Evolutionary conservation across 2,888 invertebrate genomes (phyloP), one percentile per base, ranked within the genome.

Genomic region (Bruchidius siliquastri): DNA sequence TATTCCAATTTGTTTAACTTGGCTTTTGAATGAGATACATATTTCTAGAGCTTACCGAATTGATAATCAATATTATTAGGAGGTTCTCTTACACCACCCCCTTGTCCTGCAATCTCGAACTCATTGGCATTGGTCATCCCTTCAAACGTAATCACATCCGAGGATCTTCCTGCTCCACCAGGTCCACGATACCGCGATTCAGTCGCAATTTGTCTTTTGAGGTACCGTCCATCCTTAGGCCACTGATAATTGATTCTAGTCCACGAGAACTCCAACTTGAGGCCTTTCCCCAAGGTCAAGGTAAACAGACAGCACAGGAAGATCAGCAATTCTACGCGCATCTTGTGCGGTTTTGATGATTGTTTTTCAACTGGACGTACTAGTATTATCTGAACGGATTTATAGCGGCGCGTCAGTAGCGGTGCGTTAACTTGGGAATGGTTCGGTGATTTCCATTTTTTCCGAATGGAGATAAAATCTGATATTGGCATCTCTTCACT

Each of bases 261-360:
- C 86, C 86, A 86, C 0, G 85, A 83, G 76, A 86, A 86, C 77
- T 85, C 85, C 79, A 86, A 85, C 26, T 80, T 82, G 68, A 68
- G 68, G 18, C 68, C 68, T 68, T 22, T 21, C 6, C 20, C 10
- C 20, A 20, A 49, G 49, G 18, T 13, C 49, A 49, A 49, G 49
- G 49, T 18, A 13, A 49, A 8, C 49, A 49, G 18, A 13, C 49
- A 49, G 18, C 8, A 49, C 49, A 49, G 49, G 49, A 49, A 49
- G 49, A 49, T 49, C 18, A 49, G 10, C 49, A 13, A 49, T 18
- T 49, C 49, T 1, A 4, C 49, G 49, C 49, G 49, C 49, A 49
- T 49, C 49, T 49, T 49, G 49, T 49, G 3, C 18, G 49, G 49
- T 8, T 49, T 49, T 49, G 49, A 13, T 49, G 49, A 49, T 49